Conservation (phyloP, 2,797 vertebrate genomes). For the Scarus forsteni region DNA sequence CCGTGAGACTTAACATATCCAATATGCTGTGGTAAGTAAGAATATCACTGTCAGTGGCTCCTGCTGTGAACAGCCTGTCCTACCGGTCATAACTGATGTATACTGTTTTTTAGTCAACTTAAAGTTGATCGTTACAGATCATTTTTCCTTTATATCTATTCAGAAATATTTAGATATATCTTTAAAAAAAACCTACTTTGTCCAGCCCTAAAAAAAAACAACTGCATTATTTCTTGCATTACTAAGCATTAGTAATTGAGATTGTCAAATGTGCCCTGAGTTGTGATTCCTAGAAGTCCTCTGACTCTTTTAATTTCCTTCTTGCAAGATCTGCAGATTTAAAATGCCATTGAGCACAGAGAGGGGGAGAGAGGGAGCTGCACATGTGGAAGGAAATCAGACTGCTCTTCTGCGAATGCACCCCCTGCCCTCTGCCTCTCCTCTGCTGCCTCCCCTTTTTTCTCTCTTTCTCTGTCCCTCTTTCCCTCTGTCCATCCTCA, state of each 20-base stretch:
- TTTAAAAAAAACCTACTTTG: too few relatives aligned
- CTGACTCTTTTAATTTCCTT: neutral
- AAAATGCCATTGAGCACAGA: constrained; percentile 13
- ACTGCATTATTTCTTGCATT: constrained; percentile 13
- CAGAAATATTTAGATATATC: too few relatives aligned
- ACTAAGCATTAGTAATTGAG: constrained; percentile 10
- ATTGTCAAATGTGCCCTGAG: constrained; percentile 11
- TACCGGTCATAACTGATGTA: too few relatives aligned
- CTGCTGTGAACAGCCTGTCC: too few relatives aligned
- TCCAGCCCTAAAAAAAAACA: too few relatives aligned
- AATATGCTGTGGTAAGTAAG: too few relatives aligned
- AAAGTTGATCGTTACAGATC: too few relatives aligned
- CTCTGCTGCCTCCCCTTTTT: constrained; percentile 25
- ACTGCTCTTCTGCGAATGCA: constrained; percentile 57
- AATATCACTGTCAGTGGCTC: too few relatives aligned
- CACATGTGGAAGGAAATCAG: constrained; percentile 61
- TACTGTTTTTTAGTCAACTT: too few relatives aligned
- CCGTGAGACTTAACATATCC: too few relatives aligned
- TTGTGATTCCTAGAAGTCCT: constrained; percentile 4
- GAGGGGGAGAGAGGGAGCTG: constrained; percentile 29
- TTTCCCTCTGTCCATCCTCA: constrained; percentile 65
- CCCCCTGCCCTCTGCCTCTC: constrained; percentile 52
- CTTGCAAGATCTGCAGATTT: constrained; percentile 22
- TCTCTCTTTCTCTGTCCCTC: constrained; percentile 38
- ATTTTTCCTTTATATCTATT: too few relatives aligned